These are phyloP conservation scores for Narcine bancroftii DNA, from an alignment of 2,113 vertebrate genomes.

Conservation along the genomic window DNA sequence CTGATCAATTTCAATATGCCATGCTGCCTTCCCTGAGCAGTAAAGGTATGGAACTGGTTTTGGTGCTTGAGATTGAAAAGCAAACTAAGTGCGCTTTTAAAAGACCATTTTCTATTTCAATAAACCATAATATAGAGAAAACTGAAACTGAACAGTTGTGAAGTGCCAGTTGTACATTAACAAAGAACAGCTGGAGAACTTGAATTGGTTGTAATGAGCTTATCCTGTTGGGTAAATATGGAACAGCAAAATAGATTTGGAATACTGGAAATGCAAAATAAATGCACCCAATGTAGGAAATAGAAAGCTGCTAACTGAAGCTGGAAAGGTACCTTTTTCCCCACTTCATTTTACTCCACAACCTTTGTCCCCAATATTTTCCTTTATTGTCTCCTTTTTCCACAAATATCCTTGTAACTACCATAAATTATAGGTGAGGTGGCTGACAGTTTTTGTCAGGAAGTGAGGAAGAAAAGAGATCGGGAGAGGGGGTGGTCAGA, in stretches of 20 bases:
- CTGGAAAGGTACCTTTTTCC: not conserved
- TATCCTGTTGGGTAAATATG: not conserved
- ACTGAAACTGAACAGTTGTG: not conserved
- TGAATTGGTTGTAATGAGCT: not conserved
- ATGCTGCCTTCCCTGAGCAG: not conserved
- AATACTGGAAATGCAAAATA: not conserved
- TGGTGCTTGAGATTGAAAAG: not conserved
- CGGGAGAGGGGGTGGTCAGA: too few relatives aligned
- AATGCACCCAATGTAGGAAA: not conserved
- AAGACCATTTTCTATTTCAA: not conserved
- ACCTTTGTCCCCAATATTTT: too few relatives aligned
- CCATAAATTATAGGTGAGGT: too few relatives aligned
- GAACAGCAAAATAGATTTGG: not conserved
- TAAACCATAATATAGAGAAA: not conserved
- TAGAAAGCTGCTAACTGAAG: not conserved
- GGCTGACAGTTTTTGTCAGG: too few relatives aligned
- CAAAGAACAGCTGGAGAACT: not conserved
- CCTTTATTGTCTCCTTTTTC: too few relatives aligned
- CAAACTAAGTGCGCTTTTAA: not conserved
- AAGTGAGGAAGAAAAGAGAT: too few relatives aligned
- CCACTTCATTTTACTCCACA: not conserved
- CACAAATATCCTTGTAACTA: too few relatives aligned
- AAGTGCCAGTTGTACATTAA: not conserved
- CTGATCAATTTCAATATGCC: conserved; percentile 18
- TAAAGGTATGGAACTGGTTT: not conserved